These are phyloP conservation scores for Siniperca knerii DNA, from an alignment of 2,113 vertebrate species.

Conservation along the genomic window DNA sequence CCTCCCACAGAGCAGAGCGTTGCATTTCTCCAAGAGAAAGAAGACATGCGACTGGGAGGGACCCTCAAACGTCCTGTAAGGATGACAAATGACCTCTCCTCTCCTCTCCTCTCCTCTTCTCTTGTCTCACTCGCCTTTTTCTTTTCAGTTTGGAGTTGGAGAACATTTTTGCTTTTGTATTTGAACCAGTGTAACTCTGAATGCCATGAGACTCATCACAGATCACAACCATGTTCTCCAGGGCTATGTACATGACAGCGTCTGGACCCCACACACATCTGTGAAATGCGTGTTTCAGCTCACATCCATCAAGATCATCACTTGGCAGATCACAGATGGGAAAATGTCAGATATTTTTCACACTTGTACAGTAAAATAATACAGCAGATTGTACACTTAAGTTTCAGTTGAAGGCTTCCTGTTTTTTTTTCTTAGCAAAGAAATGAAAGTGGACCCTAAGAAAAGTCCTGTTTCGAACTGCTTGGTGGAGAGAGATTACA, in stretches of 20 bases:
- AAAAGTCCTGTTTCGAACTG: conserved; percentile 25
- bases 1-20: conserved; percentile 29
- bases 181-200: conserved; percentile 48
- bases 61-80: conserved; percentile 36
- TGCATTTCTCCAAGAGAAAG: conserved; percentile 45
- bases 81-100: conserved; percentile 30
- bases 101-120: conserved; percentile 23
- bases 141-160: conserved; percentile 37
- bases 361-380: conserved; percentile 62
- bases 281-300: neutral
- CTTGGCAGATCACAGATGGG: conserved; percentile 11
- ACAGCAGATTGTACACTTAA: conserved; percentile 54
- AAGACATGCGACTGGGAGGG: neutral
- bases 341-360: conserved; percentile 57
- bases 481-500: conserved; percentile 46
- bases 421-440: conserved; percentile 32
- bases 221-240: conserved; percentile 10
- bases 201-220: conserved; percentile 22
- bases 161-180: conserved; percentile 49
- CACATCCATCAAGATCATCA: conserved; percentile 12
- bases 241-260: conserved; percentile 7
- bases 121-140: conserved; percentile 35
- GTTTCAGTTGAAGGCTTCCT: conserved; percentile 55
- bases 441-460: conserved; percentile 35
- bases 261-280: conserved; percentile 8